phyloP scores from a whole-genome alignment of 2,888 invertebrate species.

The Rugalucina vietnamica region DNA sequence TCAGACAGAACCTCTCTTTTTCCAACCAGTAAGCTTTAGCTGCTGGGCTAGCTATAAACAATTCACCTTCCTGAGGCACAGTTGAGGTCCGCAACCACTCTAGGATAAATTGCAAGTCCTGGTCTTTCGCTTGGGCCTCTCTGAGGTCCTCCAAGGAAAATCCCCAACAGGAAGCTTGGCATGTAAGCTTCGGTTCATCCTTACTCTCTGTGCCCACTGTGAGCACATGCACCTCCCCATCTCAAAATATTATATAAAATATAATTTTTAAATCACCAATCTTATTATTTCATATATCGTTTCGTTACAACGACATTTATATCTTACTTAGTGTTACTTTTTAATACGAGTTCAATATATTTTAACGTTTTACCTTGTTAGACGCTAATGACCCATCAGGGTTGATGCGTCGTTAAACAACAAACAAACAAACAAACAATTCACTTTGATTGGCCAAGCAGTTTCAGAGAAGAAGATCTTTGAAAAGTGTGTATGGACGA shows the following conservation, averaged over 20 bases:
- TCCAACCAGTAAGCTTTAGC: constrained; percentile 11
- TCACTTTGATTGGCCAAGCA: too few relatives aligned
- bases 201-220: neutral
- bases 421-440: too few relatives aligned
- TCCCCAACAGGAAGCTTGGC: neutral
- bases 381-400: too few relatives aligned
- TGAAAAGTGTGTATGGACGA: too few relatives aligned
- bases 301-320: too few relatives aligned
- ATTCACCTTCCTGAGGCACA: neutral
- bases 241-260: neutral
- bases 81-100: neutral
- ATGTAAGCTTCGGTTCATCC: neutral
- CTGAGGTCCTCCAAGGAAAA: neutral
- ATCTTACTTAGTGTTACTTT: too few relatives aligned
- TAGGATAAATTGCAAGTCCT: neutral
- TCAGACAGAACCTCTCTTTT: neutral
- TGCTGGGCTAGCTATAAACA: constrained; percentile 16
- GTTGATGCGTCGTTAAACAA: too few relatives aligned
- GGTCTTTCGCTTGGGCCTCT: neutral
- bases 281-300: too few relatives aligned
- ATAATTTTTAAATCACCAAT: too few relatives aligned
- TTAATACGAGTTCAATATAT: too few relatives aligned
- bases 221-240: neutral
- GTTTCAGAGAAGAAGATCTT: too few relatives aligned
- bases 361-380: too few relatives aligned